Base-by-base conservation (phyloP, 2,113 vertebrate genomes). In the Brevimyrus niger region DNA sequence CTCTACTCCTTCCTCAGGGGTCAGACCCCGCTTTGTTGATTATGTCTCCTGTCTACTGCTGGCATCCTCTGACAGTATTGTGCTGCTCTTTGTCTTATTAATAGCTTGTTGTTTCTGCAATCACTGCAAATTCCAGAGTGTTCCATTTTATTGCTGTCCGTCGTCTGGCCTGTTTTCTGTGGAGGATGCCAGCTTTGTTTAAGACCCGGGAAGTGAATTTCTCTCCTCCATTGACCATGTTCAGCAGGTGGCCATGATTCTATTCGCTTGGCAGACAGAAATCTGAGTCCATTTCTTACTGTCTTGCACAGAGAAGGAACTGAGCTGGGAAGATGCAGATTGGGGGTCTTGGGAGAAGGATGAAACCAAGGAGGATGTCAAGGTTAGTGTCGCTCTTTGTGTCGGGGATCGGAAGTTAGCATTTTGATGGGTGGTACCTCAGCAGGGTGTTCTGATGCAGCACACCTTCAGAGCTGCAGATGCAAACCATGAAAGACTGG, bases 321-420 rank as follows among this genome's bases (percentile, higher is more conserved):
- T 94, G 69, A 93, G 90, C 93, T 97, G 97, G 96, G 96, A 97
- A 91, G 95, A 96, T 90, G 95, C 95, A 91, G 94, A 93, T 86
- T 97, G 96, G 96, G 96, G 96, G 92, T 91, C 94, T 0, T 97
- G 97, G 97, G 96, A 97, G 89, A 96, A 96, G 89, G 92, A 94
- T 87, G 96, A 96, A 31, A 89, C 92, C 4, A 95, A 95, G 87
- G 96, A 90, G 19, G 61, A 53, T 10, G 47, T n/a, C 55, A 55
- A 73, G 86, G 89, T 90, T 6, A 48, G 86, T 46, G 6, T 58
- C 6, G 2, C 3, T 46, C 19, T 42, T 48, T 21, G 19, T 15
- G 1, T 88, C 2, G 11, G n/a, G 42, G 7, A 47, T 47, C 27
- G 38, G 44, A 44, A 84, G 42, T 13, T n/a, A 1, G 10, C 46